These are phyloP conservation scores for Pagetopsis macropterus DNA, from an alignment of 2,797 vertebrate species.

Conservation along the genomic window DNA sequence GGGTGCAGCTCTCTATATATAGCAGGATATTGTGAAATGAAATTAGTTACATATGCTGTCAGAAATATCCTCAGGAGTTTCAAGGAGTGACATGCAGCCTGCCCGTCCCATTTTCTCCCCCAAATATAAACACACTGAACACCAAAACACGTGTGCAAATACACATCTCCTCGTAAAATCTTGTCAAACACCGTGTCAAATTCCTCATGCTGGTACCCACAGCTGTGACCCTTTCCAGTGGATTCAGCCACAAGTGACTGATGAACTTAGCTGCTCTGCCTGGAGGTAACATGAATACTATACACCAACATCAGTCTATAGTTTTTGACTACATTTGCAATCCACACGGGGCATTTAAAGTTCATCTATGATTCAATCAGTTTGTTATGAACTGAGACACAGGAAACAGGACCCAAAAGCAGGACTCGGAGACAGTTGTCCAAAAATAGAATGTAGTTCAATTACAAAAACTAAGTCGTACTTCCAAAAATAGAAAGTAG, in stretches of 20 bases:
- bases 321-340: background rate
- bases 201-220: background rate
- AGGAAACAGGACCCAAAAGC: no score
- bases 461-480: no score
- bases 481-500: no score
- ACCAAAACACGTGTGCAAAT: slow-evolving; percentile 29
- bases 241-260: background rate
- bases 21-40: background rate
- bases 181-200: background rate
- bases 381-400: no score
- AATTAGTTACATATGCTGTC: background rate
- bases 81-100: background rate
- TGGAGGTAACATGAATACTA: background rate
- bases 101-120: background rate
- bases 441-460: no score
- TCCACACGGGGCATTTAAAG: background rate
- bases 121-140: slow-evolving; percentile 3
- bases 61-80: background rate
- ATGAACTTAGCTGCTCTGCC: background rate
- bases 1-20: background rate
- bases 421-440: no score
- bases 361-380: background rate
- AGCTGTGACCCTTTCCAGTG: background rate
- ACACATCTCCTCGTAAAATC: slow-evolving; percentile 30
- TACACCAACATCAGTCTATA: background rate